These are phyloP conservation scores for Hydropsyche tenuis DNA, from an alignment of 1,140 invertebrate species.

Conservation along the genomic window DNA sequence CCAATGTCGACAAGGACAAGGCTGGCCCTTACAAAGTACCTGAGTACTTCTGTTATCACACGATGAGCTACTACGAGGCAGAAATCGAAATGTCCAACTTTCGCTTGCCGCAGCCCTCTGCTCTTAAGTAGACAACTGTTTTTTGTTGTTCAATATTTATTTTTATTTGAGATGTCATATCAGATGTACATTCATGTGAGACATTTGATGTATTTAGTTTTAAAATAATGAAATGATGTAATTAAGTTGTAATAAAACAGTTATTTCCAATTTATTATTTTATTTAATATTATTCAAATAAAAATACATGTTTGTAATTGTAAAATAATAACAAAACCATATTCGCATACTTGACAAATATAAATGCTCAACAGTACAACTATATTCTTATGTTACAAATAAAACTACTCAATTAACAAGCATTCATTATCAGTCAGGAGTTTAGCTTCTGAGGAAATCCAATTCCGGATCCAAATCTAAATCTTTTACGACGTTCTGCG, in stretches of 20 bases:
- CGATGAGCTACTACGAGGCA: conserved; percentile 79
- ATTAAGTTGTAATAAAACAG: too few species aligned
- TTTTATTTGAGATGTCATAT: too few species aligned
- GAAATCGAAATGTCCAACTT: conserved; percentile 84
- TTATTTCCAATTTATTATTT: too few species aligned
- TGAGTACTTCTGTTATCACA: conserved; percentile 85
- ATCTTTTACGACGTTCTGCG: background rate
- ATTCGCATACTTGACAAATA: background rate
- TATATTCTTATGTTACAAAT: background rate
- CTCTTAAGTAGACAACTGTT: conserved; percentile 52
- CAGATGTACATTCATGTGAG: too few species aligned
- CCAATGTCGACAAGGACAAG: conserved; percentile 72
- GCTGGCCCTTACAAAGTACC: conserved; percentile 81
- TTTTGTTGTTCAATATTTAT: too few species aligned
- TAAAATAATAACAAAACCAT: background rate
- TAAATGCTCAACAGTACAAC: conserved; percentile 12
- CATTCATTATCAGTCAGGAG: conserved; percentile 17
- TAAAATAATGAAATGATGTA: too few species aligned
- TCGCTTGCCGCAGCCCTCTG: conserved; percentile 75
- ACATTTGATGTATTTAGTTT: too few species aligned
- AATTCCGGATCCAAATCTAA: background rate
- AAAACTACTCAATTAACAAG: conserved; percentile 1
- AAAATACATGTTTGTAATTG: too few species aligned
- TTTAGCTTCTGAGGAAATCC: background rate
- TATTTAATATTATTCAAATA: too few species aligned